These are phyloP conservation scores for Neoniphon sammara DNA, from an alignment of 2,797 vertebrate species.

Conservation along the genomic window DNA sequence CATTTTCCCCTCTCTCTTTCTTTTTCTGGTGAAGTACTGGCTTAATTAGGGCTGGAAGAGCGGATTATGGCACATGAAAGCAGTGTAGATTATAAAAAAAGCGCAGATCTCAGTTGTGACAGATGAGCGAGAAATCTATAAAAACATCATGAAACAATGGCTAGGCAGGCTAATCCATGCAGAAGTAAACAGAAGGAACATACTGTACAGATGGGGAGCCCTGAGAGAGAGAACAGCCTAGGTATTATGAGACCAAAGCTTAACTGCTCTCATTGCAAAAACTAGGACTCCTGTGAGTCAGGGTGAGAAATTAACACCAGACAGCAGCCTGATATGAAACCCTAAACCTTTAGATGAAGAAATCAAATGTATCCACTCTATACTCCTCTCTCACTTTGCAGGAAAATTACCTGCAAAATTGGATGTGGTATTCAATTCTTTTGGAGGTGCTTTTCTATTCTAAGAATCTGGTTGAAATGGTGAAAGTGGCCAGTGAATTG, in stretches of 20 bases:
- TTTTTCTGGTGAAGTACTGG: conserved; percentile 31
- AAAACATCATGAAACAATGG: conserved; percentile 69
- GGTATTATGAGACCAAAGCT: conserved; percentile 42
- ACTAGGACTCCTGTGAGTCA: conserved; percentile 1
- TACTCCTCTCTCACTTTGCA: not conserved
- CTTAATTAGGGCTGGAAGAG: conserved; percentile 57
- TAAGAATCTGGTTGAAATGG: not conserved
- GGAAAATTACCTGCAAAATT: too few relatives aligned
- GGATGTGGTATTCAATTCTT: too few relatives aligned
- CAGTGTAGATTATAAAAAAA: conserved; percentile 42
- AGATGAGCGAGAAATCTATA: conserved; percentile 56
- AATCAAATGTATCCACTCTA: not conserved
- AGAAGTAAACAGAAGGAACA: conserved; percentile 67
- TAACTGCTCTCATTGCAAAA: conserved; percentile 31
- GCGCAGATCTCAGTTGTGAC: conserved; percentile 65
- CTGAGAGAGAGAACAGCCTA: conserved; percentile 36
- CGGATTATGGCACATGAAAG: conserved; percentile 64
- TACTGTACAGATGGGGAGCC: conserved; percentile 63
- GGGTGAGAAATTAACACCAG: not conserved
- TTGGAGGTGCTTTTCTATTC: too few relatives aligned
- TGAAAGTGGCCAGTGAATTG: not conserved
- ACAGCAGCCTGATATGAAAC: not conserved
- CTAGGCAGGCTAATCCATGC: conserved; percentile 64
- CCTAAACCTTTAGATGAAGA: not conserved
- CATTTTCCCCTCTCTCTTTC: conserved; percentile 5